A percentile compares a stretch with the other conserved stretches of the same genome.
These are phyloP conservation scores for Mugil cephalus DNA, from an alignment of 2,113 vertebrate species.

Conservation along the genomic window DNA sequence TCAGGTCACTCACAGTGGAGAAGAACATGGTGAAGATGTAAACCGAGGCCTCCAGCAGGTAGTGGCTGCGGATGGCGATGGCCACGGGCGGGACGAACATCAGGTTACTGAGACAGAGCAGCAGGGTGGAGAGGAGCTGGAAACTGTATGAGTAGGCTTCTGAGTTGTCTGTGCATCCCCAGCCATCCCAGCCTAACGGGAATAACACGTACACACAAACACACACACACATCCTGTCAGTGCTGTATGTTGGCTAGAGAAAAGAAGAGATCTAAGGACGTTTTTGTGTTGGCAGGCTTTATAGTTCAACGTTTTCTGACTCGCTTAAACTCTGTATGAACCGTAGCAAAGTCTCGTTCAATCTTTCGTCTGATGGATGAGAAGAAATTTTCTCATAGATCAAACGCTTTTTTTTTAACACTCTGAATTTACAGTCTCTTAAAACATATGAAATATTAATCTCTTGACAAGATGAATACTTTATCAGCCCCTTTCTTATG, in stretches of 20 bases:
- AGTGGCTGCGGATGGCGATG: constrained; percentile 93
- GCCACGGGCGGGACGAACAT: constrained; percentile 97
- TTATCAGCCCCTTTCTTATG: constrained; percentile 11
- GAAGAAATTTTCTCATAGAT: not conserved
- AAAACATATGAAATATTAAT: constrained; percentile 52
- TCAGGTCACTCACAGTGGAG: constrained; percentile 89
- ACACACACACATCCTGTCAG: constrained; percentile 21
- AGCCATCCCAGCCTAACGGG: constrained; percentile 94
- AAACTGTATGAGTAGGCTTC: constrained; percentile 96
- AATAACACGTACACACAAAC: too few relatives aligned
- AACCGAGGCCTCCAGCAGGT: constrained; percentile 94
- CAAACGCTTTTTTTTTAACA: constrained; percentile 24
- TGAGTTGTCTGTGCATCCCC: constrained; percentile 96
- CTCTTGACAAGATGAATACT: constrained; percentile 22
- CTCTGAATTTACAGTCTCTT: constrained; percentile 32
- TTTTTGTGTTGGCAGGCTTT: constrained; percentile 19
- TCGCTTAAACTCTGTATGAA: constrained; percentile 19
- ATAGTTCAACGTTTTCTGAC: not conserved
- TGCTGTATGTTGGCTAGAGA: not conserved
- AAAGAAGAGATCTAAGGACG: constrained; percentile 4
- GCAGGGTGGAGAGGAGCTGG: constrained; percentile 95
- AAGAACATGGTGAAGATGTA: constrained; percentile 99
- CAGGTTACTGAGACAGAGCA: constrained; percentile 98
- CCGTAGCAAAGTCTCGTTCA: not conserved
- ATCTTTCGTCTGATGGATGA: constrained; percentile 5